Percentiles rank a stretch among this genome's conserved stretches.
phyloP scores from a whole-genome alignment of 1,140 invertebrate species.

The Spodoptera frugiperda region DNA sequence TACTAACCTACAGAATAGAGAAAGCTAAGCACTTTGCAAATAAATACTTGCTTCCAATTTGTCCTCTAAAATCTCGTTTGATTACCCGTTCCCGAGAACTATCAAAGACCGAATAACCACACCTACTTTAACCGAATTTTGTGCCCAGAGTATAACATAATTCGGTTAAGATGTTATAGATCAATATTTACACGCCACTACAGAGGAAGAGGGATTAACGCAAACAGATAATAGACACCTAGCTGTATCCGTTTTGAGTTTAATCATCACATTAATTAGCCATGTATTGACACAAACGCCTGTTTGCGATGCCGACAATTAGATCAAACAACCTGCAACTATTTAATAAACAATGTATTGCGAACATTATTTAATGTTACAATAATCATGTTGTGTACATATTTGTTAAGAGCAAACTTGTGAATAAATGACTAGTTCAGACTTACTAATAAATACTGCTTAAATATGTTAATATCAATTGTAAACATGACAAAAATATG shows the following conservation, averaged over 20 bases:
- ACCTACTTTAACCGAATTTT: slow-evolving; percentile 24
- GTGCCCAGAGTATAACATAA: slow-evolving; percentile 11
- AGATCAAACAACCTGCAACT: slow-evolving; percentile 77
- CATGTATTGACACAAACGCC: slow-evolving; percentile 74
- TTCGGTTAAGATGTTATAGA: slow-evolving; percentile 35
- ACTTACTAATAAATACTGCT: slow-evolving; percentile 3
- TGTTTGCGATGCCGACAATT: slow-evolving; percentile 80
- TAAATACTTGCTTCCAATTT: not conserved
- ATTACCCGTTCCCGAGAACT: slow-evolving; percentile 9
- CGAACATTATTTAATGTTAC: slow-evolving; percentile 38
- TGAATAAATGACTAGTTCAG: slow-evolving; percentile 29
- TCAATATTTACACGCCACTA: slow-evolving; percentile 45
- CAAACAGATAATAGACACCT: slow-evolving; percentile 75
- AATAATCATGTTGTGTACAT: slow-evolving; percentile 25
- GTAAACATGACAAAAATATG: not conserved
- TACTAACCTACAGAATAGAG: too few relatives aligned
- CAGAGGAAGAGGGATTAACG: slow-evolving; percentile 45
- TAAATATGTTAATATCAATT: not conserved
- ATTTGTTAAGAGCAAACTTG: slow-evolving; percentile 20
- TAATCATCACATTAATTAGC: slow-evolving; percentile 84
- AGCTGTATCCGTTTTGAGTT: slow-evolving; percentile 77
- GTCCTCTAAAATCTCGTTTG: slow-evolving; percentile 5
- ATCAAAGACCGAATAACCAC: slow-evolving; percentile 26
- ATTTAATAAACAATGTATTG: slow-evolving; percentile 61
- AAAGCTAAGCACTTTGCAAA: not conserved